These are phyloP conservation scores for Neelides sp. DNA, from an alignment of 1,140 invertebrate species.

Conservation along the genomic window DNA sequence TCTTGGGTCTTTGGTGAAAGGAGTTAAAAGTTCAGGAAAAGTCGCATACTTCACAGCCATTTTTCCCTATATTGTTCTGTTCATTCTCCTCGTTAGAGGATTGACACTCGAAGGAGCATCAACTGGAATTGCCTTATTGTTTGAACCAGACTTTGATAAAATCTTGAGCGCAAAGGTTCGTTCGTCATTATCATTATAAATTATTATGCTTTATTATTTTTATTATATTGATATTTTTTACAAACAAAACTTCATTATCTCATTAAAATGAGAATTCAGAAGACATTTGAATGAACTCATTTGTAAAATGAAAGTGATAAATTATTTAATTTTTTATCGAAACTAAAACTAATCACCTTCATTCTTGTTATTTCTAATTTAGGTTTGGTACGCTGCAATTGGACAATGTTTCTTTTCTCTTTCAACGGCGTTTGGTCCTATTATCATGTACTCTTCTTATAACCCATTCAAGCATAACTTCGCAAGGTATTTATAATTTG, in stretches of 20 bases:
- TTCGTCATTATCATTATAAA: constrained; percentile 1
- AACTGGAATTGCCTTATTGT: constrained; percentile 34
- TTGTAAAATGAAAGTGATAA: too few species aligned
- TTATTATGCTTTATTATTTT: background rate
- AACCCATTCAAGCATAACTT: constrained; percentile 69
- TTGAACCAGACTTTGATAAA: constrained; percentile 16
- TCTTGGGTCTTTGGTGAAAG: constrained; percentile 60
- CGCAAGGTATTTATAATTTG: constrained; percentile 50
- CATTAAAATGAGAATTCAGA: background rate
- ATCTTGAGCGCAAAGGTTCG: constrained; percentile 3
- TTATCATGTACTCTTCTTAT: constrained; percentile 54
- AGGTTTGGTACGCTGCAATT: constrained; percentile 72
- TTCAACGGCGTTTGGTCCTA: constrained; percentile 59
- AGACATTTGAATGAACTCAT: too few species aligned
- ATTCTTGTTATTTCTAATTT: too few species aligned
- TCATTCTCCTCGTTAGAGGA: constrained; percentile 4
- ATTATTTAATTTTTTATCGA: too few species aligned
- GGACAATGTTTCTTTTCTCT: constrained; percentile 76
- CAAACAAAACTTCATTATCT: constrained; percentile 2
- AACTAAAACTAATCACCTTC: too few species aligned
- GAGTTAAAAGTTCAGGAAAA: constrained; percentile 65
- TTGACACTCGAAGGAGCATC: background rate
- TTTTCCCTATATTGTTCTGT: constrained; percentile 11
- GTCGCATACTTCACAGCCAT: constrained; percentile 34
- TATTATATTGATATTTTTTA: background rate